Percentiles rank a stretch among this genome's conserved stretches.
These are phyloP conservation scores for Rhagophthalmus giganteus DNA, from an alignment of 2,888 invertebrate genomes.

Conservation along the genomic window DNA sequence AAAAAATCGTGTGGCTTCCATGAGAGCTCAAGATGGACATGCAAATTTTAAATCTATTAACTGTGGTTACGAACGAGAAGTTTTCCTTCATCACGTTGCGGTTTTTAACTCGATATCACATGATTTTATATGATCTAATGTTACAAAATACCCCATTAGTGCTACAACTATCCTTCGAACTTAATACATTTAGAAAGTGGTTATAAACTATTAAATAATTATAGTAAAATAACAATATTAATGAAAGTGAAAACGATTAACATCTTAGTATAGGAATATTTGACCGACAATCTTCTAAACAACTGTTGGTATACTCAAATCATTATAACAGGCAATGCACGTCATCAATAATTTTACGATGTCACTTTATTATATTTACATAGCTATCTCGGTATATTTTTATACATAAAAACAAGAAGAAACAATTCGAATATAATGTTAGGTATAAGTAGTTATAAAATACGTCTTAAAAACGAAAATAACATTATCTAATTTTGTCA, in stretches of 20 bases:
- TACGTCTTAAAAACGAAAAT: too few relatives aligned
- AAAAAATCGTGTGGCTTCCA: constrained; percentile 56
- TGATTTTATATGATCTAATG: constrained; percentile 9
- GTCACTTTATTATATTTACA: too few relatives aligned
- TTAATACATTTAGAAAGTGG: constrained; percentile 6
- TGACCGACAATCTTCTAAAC: constrained; percentile 16
- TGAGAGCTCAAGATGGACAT: constrained; percentile 44
- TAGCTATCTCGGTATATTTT: too few relatives aligned
- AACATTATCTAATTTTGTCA: too few relatives aligned
- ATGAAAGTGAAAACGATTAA: constrained; percentile 4
- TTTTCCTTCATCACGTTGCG: constrained; percentile 27
- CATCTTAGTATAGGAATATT: constrained; percentile 9
- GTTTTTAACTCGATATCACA: constrained; percentile 21
- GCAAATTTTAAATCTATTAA: constrained; percentile 41
- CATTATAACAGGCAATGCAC: too few relatives aligned
- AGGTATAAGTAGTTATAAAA: too few relatives aligned
- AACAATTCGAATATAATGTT: too few relatives aligned
- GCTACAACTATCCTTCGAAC: too few relatives aligned
- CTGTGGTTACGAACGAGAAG: constrained; percentile 24
- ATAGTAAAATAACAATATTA: constrained; percentile 7
- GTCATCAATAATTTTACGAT: too few relatives aligned
- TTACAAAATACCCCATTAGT: constrained; percentile 12
- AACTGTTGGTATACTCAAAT: constrained; percentile 12
- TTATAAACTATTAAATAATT: constrained; percentile 1
- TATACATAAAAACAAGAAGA: too few relatives aligned